A percentile compares a stretch with the other conserved stretches of the same genome.
Conservation (phyloP, 2,888 invertebrate species). For the Clistopyga incitator region DNA sequence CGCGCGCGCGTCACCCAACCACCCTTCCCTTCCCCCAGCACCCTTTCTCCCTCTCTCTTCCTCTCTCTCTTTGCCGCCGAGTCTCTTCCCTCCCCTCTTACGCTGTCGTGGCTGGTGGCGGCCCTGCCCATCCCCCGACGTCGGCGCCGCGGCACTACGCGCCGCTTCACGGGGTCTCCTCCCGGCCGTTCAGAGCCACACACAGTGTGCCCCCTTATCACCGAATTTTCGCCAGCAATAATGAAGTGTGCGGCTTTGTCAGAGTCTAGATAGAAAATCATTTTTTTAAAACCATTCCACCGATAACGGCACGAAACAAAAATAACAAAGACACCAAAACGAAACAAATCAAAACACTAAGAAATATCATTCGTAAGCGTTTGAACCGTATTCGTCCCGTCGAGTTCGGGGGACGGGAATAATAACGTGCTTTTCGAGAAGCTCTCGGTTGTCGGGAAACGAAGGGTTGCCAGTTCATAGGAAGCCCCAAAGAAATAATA, state of each 20-base stretch:
- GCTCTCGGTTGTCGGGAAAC: slow-evolving; percentile 16
- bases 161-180: slow-evolving; percentile 60
- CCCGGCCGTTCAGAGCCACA: slow-evolving; percentile 52
- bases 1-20: slow-evolving; percentile 52
- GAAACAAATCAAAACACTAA: neutral
- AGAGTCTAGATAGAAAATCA: slow-evolving; percentile 1
- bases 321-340: neutral
- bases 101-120: slow-evolving; percentile 67
- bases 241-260: slow-evolving; percentile 23
- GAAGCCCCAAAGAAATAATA: neutral
- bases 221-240: slow-evolving; percentile 52
- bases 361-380: neutral
- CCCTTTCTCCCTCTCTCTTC: neutral
- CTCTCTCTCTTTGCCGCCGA: slow-evolving; percentile 12
- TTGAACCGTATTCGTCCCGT: neutral
- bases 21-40: slow-evolving; percentile 53
- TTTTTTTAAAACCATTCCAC: too few species aligned
- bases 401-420: slow-evolving; percentile 35
- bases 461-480: neutral
- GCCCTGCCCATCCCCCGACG: slow-evolving; percentile 67
- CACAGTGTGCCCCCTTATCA: slow-evolving; percentile 56
- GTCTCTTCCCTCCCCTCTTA: slow-evolving; percentile 60
- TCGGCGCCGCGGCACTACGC: slow-evolving; percentile 64
- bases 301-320: neutral
- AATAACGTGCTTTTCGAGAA: slow-evolving; percentile 38